These are phyloP conservation scores for Siderastrea radians DNA, from an alignment of 92 coral and sea anemone species.

Conservation along the genomic window DNA sequence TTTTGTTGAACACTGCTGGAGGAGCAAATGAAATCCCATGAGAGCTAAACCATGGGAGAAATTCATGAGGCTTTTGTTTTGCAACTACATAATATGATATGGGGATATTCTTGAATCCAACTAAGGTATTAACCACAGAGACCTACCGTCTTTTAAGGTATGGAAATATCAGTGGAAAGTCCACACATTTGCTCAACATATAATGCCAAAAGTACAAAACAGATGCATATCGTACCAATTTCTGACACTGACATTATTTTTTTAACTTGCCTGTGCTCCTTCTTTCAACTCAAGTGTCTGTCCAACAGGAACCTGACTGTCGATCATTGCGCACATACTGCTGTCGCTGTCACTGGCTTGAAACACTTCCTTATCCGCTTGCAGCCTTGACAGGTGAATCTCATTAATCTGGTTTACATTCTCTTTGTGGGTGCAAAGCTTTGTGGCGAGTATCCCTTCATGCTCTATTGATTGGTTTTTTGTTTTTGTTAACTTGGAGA, in stretches of 20 bases:
- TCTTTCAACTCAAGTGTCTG: constrained; percentile 86
- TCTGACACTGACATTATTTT: neutral
- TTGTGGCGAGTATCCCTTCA: constrained; percentile 91
- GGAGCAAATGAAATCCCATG: too few species aligned
- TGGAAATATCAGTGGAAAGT: too few species aligned
- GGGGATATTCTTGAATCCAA: too few species aligned
- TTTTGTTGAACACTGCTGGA: too few species aligned
- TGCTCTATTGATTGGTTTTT: constrained; percentile 80
- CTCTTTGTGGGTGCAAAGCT: constrained; percentile 97
- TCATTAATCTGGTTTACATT: constrained; percentile 96
- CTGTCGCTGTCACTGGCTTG: constrained; percentile 92
- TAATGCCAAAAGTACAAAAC: too few species aligned
- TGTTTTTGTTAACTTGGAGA: constrained; percentile 78
- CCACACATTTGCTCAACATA: too few species aligned
- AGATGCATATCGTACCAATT: too few species aligned
- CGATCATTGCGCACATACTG: constrained; percentile 64
- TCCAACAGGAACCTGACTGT: constrained; percentile 88
- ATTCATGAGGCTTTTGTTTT: too few species aligned
- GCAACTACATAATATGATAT: too few species aligned
- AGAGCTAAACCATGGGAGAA: too few species aligned
- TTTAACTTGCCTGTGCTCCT: constrained; percentile 89
- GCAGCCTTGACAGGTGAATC: constrained; percentile 79
- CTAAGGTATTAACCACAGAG: too few species aligned
- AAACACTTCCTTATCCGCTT: constrained; percentile 77
- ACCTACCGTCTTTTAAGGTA: too few species aligned